A percentile compares a stretch with the other conserved stretches of the same genome.
phyloP scores from a whole-genome alignment of 2,113 vertebrate species.

The Clinocottus analis region DNA sequence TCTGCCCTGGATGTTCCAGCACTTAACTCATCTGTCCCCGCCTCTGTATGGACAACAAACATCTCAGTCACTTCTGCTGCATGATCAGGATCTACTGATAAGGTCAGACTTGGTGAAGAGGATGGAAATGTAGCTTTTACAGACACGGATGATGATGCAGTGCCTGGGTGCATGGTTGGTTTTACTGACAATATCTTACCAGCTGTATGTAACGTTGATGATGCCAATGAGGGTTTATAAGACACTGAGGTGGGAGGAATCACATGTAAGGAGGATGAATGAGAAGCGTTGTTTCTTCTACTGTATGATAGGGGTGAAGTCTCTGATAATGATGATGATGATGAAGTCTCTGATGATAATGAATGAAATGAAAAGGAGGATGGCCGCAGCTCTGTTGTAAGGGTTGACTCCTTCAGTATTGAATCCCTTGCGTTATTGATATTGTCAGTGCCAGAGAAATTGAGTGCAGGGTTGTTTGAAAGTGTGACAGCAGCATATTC shows the following conservation, averaged over 20 bases:
- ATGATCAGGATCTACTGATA: constrained; percentile 15
- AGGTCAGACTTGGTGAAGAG: constrained; percentile 32
- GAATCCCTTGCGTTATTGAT: background rate
- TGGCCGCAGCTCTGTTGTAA: constrained; percentile 9
- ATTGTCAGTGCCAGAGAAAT: constrained; percentile 19
- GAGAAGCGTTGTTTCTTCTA: background rate
- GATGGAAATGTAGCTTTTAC: constrained; percentile 18
- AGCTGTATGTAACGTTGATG: constrained; percentile 5
- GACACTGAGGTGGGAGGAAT: constrained; percentile 7
- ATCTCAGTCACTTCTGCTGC: constrained; percentile 52
- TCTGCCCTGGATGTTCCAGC: constrained; percentile 79
- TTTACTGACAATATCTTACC: constrained; percentile 3
- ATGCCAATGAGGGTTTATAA: constrained; percentile 10
- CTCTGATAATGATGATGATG: constrained; percentile 5
- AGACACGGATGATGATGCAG: constrained; percentile 19
- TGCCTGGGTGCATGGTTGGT: constrained; percentile 14
- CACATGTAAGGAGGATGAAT: constrained; percentile 13
- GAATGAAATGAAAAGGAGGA: constrained; percentile 5
- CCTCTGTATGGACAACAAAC: constrained; percentile 77
- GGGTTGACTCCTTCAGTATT: constrained; percentile 1
- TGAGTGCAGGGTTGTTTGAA: constrained; percentile 22
- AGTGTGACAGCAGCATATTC: constrained; percentile 24
- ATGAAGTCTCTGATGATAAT: constrained; percentile 12
- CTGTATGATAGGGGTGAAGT: background rate
- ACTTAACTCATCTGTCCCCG: constrained; percentile 70